phyloP scores from a whole-genome alignment of 2,113 vertebrate species.

The Crotalus tigris region DNA sequence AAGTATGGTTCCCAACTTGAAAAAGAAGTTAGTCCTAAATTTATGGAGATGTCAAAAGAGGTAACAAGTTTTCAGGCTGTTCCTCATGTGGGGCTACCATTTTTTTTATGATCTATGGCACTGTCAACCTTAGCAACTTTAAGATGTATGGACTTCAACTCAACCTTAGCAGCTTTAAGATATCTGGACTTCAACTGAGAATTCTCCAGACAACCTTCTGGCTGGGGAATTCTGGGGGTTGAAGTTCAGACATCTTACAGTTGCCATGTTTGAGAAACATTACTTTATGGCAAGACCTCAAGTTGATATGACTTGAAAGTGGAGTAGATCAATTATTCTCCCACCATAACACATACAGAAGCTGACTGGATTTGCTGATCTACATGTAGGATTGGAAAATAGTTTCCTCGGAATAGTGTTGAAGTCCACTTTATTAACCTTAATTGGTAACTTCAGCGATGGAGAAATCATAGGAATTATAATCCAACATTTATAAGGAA shows the following conservation, averaged over 20 bases:
- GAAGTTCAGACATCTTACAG: background rate
- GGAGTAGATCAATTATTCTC: background rate
- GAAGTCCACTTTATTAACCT: background rate
- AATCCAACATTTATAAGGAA: background rate
- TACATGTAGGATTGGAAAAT: too few species aligned
- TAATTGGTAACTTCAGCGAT: background rate
- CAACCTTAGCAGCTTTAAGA: background rate
- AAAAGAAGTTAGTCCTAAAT: background rate
- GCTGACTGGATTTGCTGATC: background rate
- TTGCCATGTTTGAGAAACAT: background rate
- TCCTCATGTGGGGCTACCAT: background rate
- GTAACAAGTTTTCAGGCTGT: background rate
- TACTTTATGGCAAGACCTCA: background rate
- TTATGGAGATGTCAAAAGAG: background rate
- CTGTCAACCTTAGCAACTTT: background rate
- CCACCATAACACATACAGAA: background rate
- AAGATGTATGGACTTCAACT: background rate
- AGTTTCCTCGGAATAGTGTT: background rate
- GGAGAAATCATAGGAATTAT: background rate
- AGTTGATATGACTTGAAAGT: background rate
- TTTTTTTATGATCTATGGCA: background rate
- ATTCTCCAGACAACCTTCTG: background rate
- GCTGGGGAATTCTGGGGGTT: background rate
- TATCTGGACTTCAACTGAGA: background rate
- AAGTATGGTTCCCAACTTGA: background rate